These are phyloP conservation scores for Pelodiscus sinensis DNA, from an alignment of 2,113 vertebrate genomes.

Conservation along the genomic window DNA sequence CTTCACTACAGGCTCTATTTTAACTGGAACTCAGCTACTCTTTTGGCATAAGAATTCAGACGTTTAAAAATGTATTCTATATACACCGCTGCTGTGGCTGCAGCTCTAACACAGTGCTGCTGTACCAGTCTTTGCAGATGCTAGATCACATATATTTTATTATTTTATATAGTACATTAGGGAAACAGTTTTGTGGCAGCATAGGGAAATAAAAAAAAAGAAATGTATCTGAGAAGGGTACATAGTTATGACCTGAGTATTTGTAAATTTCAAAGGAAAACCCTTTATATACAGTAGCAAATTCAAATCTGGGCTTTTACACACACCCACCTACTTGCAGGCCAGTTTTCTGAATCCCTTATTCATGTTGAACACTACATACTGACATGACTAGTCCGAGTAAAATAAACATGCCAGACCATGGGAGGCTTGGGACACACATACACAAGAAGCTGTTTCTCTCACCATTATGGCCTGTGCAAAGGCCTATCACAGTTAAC, in stretches of 20 bases:
- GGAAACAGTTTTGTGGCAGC: not conserved
- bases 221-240: conserved; percentile 31
- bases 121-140: not conserved
- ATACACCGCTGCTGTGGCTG: not conserved
- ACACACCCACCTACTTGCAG: not conserved
- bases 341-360: not conserved
- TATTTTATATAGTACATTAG: not conserved
- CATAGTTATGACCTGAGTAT: conserved; percentile 27
- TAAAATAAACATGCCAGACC: not conserved
- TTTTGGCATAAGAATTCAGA: not conserved
- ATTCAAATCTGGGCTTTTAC: not conserved
- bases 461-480: not conserved
- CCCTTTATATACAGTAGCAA: not conserved
- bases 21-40: not conserved
- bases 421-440: not conserved
- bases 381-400: not conserved
- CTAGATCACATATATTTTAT: not conserved
- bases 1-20: not conserved
- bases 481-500: not conserved
- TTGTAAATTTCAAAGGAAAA: conserved; percentile 32
- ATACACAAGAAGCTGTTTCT: not conserved
- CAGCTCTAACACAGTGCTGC: not conserved
- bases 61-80: not conserved
- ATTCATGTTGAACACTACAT: not conserved
- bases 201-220: conserved; percentile 46